Conservation (phyloP, 2,113 vertebrate species). For the Cyprinodon variegatus region DNA sequence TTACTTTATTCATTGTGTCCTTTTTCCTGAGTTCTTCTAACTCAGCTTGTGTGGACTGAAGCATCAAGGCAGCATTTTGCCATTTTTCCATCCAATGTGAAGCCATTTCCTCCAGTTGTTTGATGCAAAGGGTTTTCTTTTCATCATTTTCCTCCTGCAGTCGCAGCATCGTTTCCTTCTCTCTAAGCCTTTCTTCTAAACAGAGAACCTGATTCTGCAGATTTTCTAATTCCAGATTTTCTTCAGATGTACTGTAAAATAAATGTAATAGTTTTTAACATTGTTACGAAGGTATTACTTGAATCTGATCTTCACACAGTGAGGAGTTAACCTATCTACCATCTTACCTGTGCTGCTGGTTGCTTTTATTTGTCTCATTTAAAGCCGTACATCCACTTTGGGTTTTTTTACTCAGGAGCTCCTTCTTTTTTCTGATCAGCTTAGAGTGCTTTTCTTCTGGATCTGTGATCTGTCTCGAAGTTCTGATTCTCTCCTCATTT, state of each 20-base stretch:
- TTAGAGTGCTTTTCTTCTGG: slow-evolving; percentile 61
- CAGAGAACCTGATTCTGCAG: slow-evolving; percentile 56
- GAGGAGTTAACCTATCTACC: neutral
- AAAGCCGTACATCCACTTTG: slow-evolving; percentile 27
- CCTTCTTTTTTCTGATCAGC: slow-evolving; percentile 71
- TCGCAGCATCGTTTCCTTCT: slow-evolving; percentile 49
- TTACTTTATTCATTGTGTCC: slow-evolving; percentile 44
- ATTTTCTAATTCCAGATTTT: slow-evolving; percentile 65
- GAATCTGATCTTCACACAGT: neutral
- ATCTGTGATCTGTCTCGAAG: slow-evolving; percentile 46
- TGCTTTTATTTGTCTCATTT: slow-evolving; percentile 50
- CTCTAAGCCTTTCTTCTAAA: slow-evolving; percentile 57
- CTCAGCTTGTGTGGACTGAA: slow-evolving; percentile 73
- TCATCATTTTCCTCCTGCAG: slow-evolving; percentile 53
- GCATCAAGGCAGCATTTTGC: slow-evolving; percentile 66
- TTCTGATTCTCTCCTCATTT: slow-evolving; percentile 54
- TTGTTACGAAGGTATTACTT: neutral
- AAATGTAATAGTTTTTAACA: no score
- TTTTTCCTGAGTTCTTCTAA: slow-evolving; percentile 58
- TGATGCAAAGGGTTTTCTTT: slow-evolving; percentile 36
- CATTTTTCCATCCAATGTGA: slow-evolving; percentile 78
- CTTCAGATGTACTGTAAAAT: slow-evolving; percentile 61
- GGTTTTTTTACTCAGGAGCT: slow-evolving; percentile 42
- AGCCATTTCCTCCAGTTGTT: slow-evolving; percentile 65
- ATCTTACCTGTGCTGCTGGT: slow-evolving; percentile 71